These are phyloP conservation scores for Phymorhynchus buccinoides DNA, from an alignment of 1,140 invertebrate species.

Conservation along the genomic window DNA sequence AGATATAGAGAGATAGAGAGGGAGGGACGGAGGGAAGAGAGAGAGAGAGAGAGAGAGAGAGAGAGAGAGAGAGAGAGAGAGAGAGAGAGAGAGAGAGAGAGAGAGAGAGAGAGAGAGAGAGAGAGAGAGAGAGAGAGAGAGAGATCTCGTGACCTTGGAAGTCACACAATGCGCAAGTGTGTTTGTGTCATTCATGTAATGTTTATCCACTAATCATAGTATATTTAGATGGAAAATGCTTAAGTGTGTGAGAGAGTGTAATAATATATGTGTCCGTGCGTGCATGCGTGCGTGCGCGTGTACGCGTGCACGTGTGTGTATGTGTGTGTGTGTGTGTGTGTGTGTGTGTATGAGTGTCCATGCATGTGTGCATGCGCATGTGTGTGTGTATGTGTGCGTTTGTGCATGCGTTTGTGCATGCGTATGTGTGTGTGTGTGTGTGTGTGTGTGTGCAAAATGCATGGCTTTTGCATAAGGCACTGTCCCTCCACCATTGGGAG, in stretches of 20 bases:
- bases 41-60: background rate
- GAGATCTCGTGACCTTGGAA: too few species aligned
- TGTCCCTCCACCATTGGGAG: too few species aligned
- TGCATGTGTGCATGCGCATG: background rate
- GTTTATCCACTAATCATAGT: too few species aligned
- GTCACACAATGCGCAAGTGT: too few species aligned
- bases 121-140: too few species aligned
- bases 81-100: background rate
- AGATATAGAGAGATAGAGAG: background rate
- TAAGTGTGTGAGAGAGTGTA: background rate
- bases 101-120: background rate
- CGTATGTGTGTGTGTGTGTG: conserved; percentile 5
- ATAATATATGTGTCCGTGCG: background rate
- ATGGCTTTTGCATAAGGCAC: too few species aligned
- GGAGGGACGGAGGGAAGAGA: background rate
- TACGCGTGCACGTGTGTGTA: background rate
- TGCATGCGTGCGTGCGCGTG: background rate
- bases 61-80: background rate
- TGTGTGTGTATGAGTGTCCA: background rate
- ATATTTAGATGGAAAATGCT: too few species aligned
- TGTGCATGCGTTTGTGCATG: background rate
- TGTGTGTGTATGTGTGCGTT: background rate
- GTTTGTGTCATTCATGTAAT: too few species aligned
- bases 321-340: too few species aligned
- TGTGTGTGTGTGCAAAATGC: background rate